Conservation (phyloP, 1,140 invertebrate species). For the Orius laevigatus region DNA sequence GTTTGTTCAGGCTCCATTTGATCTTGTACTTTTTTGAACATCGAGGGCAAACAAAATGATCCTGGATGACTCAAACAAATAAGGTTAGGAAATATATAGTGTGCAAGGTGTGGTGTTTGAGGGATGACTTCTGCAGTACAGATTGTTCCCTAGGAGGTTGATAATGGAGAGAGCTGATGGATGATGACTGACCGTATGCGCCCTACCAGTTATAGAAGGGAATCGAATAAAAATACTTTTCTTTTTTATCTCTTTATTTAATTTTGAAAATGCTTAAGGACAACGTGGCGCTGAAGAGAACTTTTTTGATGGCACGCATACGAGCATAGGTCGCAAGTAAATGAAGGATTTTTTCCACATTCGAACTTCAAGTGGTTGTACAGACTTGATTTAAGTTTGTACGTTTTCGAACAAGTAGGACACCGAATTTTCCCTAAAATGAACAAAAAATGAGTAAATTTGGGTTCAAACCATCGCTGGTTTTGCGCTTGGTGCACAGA, state of each 20-base stretch:
- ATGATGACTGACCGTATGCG: neutral
- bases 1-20: conserved; percentile 28
- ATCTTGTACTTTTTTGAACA: conserved; percentile 32
- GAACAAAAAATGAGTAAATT: too few species aligned
- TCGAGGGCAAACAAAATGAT: conserved; percentile 23
- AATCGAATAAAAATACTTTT: neutral
- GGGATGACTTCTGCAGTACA: neutral
- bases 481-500: too few species aligned
- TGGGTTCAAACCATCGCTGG: too few species aligned
- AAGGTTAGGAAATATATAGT: neutral
- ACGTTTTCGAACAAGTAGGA: conserved; percentile 25
- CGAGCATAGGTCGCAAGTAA: conserved; percentile 12
- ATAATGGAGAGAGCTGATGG: neutral
- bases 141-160: neutral
- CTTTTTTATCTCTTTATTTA: too few species aligned
- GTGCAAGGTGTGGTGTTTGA: neutral
- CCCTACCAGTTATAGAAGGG: neutral
- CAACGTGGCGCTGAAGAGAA: neutral
- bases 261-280: neutral
- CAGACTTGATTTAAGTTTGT: too few species aligned
- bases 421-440: too few species aligned
- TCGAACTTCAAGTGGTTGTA: conserved; percentile 13
- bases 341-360: conserved; percentile 13
- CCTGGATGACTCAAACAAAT: neutral
- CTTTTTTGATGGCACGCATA: conserved; percentile 10